Conservation (phyloP, 2,113 vertebrate species). For the Ctenodactylus gundi region DNA sequence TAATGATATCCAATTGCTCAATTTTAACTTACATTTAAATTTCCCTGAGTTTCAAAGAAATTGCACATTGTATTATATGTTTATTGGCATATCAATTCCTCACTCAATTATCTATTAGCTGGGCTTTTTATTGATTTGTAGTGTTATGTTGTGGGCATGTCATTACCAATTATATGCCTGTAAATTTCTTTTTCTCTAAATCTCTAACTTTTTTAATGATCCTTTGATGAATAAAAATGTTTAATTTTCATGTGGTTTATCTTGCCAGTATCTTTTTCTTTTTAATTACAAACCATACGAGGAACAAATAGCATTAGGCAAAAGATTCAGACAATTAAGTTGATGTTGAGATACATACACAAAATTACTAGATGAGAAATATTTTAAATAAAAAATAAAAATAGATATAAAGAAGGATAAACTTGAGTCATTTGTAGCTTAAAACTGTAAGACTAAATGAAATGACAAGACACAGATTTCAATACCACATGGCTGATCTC, state of each 20-base stretch:
- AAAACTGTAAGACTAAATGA: too few species aligned
- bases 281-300: neutral
- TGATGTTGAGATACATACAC: neutral
- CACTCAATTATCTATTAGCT: neutral
- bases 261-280: neutral
- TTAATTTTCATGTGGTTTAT: neutral
- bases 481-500: too few species aligned
- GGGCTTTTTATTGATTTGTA: neutral
- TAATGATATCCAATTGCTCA: neutral
- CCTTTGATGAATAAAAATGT: neutral
- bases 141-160: neutral
- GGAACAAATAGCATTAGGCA: neutral
- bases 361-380: neutral
- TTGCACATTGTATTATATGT: neutral
- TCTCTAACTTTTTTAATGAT: neutral
- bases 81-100: neutral
- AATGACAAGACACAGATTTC: too few species aligned
- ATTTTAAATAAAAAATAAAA: neutral
- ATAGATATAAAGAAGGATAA: too few species aligned
- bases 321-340: neutral
- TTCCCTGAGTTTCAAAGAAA: neutral
- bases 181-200: neutral
- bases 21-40: neutral
- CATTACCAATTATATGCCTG: neutral
- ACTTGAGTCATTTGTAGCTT: too few species aligned